These are phyloP conservation scores for Moxostoma hubbsi DNA, from an alignment of 2,797 vertebrate species.

Conservation along the genomic window DNA sequence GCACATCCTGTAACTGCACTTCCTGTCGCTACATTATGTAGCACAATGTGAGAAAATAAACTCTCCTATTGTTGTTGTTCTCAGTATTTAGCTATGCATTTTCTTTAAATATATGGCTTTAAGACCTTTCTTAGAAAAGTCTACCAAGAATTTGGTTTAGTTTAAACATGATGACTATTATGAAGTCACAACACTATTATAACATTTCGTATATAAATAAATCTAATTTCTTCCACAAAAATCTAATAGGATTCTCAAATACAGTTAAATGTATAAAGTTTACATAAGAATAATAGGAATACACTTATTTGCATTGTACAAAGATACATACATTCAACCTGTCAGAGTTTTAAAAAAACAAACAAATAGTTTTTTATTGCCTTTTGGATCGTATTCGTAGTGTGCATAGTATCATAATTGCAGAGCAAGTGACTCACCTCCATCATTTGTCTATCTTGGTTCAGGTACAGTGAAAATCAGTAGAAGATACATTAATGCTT, in stretches of 20 bases:
- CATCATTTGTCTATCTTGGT: conserved; percentile 27
- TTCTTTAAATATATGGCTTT: background rate
- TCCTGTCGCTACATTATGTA: conserved; percentile 72
- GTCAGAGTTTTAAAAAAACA: background rate
- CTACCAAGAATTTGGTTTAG: background rate
- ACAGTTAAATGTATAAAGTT: no score
- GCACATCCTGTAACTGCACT: conserved; percentile 80
- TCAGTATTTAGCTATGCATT: background rate
- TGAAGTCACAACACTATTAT: background rate
- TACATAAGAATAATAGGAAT: background rate
- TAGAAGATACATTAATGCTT: conserved; percentile 1
- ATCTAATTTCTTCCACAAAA: background rate
- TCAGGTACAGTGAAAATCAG: conserved; percentile 26
- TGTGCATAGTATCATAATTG: no score
- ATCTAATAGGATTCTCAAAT: background rate
- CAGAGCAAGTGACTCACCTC: conserved; percentile 69
- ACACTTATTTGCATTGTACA: background rate
- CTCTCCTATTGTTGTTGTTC: background rate
- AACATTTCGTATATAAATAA: no score
- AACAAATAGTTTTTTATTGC: background rate
- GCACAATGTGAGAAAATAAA: conserved; percentile 55
- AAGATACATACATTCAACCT: background rate
- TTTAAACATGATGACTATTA: background rate
- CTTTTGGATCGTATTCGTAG: background rate
- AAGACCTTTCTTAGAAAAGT: background rate